A percentile compares a stretch with the other conserved stretches of the same genome.
These are phyloP conservation scores for Melanocharis versteri DNA, from an alignment of 2,113 vertebrate genomes.

Conservation along the genomic window DNA sequence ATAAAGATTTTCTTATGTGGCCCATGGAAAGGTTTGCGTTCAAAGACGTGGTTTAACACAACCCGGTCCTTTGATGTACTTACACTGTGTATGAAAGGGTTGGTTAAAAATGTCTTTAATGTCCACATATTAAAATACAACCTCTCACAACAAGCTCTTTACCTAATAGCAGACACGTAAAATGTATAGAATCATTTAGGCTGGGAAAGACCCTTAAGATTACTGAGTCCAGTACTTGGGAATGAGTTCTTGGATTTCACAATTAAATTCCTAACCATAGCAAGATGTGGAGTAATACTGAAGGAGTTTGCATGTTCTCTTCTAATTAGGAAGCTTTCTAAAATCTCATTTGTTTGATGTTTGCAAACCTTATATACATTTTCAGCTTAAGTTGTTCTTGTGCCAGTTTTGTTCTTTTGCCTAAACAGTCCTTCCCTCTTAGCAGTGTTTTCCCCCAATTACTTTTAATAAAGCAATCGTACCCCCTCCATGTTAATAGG, in stretches of 20 bases:
- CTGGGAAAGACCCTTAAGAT: background rate
- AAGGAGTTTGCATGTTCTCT: background rate
- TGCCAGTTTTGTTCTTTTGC: background rate
- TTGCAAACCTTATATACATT: background rate
- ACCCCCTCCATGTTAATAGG: background rate
- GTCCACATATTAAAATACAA: background rate
- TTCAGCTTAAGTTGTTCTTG: background rate
- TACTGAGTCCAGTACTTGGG: background rate
- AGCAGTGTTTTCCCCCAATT: background rate
- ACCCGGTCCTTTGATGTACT: background rate
- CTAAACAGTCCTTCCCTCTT: background rate
- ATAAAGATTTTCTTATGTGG: background rate
- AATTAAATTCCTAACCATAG: background rate
- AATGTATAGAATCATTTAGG: background rate
- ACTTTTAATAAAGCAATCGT: background rate
- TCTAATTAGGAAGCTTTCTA: background rate
- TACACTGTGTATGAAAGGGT: background rate
- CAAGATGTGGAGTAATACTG: background rate
- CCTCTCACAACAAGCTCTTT: background rate
- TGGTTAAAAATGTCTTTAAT: background rate
- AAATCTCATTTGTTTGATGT: background rate
- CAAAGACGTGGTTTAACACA: background rate
- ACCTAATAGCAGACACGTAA: background rate
- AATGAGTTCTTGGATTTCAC: background rate
- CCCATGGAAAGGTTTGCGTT: background rate